Evolutionary conservation across 2,113 vertebrate genomes (phyloP).

Genomic region (Phyllostomus discolor): DNA sequence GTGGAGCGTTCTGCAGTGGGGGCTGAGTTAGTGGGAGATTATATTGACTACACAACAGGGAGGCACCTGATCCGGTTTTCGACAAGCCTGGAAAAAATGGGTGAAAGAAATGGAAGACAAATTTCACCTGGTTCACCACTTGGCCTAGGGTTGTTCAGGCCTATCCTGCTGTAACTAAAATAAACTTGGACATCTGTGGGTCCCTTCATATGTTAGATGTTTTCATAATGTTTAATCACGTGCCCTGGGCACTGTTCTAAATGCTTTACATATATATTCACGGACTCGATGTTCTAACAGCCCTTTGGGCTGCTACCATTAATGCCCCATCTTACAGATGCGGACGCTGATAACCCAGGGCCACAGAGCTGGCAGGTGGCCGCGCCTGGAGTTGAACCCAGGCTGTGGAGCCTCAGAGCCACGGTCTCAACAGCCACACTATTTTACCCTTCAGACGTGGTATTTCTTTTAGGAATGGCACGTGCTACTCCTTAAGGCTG

Average conservation of each 20-base stretch:
- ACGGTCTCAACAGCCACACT: neutral
- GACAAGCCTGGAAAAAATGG: neutral
- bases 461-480: neutral
- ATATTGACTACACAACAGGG: neutral
- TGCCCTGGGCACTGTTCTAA: neutral
- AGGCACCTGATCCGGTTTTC: neutral
- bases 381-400: neutral
- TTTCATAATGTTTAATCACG: neutral
- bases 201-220: neutral
- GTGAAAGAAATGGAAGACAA: neutral
- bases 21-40: neutral
- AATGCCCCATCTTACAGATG: neutral
- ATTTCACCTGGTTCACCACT: neutral
- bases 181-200: neutral
- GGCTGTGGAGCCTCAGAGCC: neutral
- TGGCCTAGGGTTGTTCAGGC: neutral
- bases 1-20: rapidly evolving
- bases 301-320: neutral
- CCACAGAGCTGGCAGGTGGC: neutral
- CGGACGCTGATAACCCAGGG: neutral
- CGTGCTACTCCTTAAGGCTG: neutral
- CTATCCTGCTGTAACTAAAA: neutral
- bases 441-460: neutral
- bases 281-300: neutral
- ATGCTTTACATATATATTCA: neutral